Evolutionary conservation across 2,113 vertebrate species (phyloP), one percentile per base, ranked within the genome.

Genomic region (Vulpes ferrilata): DNA sequence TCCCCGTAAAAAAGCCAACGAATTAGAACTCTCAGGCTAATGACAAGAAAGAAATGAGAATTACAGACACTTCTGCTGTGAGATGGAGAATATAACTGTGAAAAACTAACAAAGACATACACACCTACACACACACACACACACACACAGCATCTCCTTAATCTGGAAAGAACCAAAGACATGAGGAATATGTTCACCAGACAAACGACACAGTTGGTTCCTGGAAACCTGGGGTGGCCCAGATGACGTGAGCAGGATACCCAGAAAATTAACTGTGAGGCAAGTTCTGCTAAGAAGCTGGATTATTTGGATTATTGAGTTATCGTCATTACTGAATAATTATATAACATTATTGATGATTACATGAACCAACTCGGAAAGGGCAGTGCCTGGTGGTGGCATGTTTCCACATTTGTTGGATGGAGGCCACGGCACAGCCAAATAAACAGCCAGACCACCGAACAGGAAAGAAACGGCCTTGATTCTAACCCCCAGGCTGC

Each of bases 81-180:
- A 81, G 65, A 67, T 5, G 27, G 82, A 80, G 23, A 43, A 4
- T 0, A 0, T 1, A 35, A 35, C 76, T 53, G 51, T 16, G 57
- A 71, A 64, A 30, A 74, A 48, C 25, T 57, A 16, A 59, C 35
- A n/a, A 19, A 59, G 20, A 7, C 4, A 80, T 55, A 12, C 7
- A 23, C 20, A 0, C 2, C 25, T 7, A 8, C 0, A 2, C 16
- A 4, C 13, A 3, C 23, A 35, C 35, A 38, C n/a, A 5, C 2
- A n/a, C 19, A 6, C 4, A 55, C 11, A 9, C 25, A 74, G 16
- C 22, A 10, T 22, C 25, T 20, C 62, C 23, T 3, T 69, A 16
- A 3, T 74, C 79, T 27, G 11, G 30, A 53, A 76, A 85, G 71
- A 22, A 51, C 53, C 30, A 32, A 48, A 65, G 19, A 35, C n/a